Evolutionary conservation across 2,797 vertebrate genomes (phyloP).

Genomic region (Phoxinus dragarum): DNA sequence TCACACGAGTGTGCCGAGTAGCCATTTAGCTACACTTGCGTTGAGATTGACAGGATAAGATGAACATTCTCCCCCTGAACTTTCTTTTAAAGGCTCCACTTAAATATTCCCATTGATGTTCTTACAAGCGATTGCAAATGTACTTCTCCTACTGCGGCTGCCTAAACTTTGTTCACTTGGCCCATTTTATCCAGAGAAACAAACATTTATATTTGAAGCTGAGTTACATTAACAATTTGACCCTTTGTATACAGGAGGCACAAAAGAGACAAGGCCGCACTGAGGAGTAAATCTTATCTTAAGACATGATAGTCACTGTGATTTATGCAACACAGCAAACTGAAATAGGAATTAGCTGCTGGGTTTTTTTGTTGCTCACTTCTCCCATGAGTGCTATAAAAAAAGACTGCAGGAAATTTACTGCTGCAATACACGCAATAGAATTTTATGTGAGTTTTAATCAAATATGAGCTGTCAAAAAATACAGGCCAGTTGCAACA

Average conservation of each 20-base stretch:
- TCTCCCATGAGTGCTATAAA: slow-evolving; percentile 32
- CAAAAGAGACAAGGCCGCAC: neutral
- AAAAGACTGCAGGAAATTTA: slow-evolving; percentile 21
- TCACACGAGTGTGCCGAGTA: neutral
- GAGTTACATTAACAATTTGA: slow-evolving; percentile 4
- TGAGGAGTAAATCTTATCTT: slow-evolving; percentile 27
- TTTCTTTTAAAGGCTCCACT: neutral
- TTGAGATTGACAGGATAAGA: neutral
- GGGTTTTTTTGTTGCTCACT: neutral
- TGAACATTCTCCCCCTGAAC: neutral
- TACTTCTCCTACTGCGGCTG: neutral
- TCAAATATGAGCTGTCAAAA: slow-evolving; percentile 30
- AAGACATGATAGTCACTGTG: slow-evolving; percentile 4
- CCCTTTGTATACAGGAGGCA: neutral
- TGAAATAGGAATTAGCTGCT: slow-evolving; percentile 33
- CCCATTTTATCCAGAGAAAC: neutral
- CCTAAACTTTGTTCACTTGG: neutral
- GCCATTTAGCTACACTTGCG: neutral
- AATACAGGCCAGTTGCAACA: slow-evolving; percentile 10
- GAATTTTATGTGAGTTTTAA: slow-evolving; percentile 27
- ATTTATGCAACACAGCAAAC: slow-evolving; percentile 33
- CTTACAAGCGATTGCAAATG: slow-evolving; percentile 30
- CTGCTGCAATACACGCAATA: slow-evolving; percentile 32
- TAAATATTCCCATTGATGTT: slow-evolving; percentile 39
- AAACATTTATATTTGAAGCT: slow-evolving; percentile 15